Evolutionary conservation across 2,797 vertebrate species (phyloP), one percentile per base, ranked within the genome.

Genomic region (Onychomys arenicola): DNA sequence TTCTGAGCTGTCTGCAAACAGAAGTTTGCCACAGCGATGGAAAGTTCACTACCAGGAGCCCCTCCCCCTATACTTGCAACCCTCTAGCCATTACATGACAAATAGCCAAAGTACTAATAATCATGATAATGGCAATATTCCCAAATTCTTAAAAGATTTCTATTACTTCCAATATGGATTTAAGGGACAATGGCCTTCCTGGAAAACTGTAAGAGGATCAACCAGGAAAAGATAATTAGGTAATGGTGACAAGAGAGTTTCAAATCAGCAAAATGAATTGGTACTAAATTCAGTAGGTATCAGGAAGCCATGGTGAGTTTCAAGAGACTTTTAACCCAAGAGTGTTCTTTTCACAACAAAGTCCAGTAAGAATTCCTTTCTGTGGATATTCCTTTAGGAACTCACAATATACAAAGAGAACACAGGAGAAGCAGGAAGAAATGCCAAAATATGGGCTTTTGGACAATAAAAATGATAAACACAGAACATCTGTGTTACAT

Each of bases 381-480:
- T 4, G 19, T 43, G 17, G 16, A 21, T 19, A 9, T 55, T 65
- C 61, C 57, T 84, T 69, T 23, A 12, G 52, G 16, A 6, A 23
- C 32, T 85, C 34, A 16, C 12, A 43, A 9, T n/a, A 17, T 7
- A 55, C 43, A 8, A 13, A 49, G 29, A 81, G 17, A 19, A 6
- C 49, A 34, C 17, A 25, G 11, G 14, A 84, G 16, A 43, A 4
- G 2, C 2, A 52, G 13, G 16, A 46, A 13, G 5, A 11, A 37
- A 25, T n/a, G 49, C 2, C 0, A 65, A 59, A 17, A 23, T 5
- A 8, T 1, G 8, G 17, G 1, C 1, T 40, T 78, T 73, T 21
- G 63, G 46, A 49, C 40, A 5, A 37, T 8, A 12, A 29, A 73
- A 2, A 6, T 80, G 73, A 80, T 2, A 10, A 14, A 7, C 1